Evolutionary conservation across 2,113 vertebrate species (phyloP).

Genomic region (Panthera leo): DNA sequence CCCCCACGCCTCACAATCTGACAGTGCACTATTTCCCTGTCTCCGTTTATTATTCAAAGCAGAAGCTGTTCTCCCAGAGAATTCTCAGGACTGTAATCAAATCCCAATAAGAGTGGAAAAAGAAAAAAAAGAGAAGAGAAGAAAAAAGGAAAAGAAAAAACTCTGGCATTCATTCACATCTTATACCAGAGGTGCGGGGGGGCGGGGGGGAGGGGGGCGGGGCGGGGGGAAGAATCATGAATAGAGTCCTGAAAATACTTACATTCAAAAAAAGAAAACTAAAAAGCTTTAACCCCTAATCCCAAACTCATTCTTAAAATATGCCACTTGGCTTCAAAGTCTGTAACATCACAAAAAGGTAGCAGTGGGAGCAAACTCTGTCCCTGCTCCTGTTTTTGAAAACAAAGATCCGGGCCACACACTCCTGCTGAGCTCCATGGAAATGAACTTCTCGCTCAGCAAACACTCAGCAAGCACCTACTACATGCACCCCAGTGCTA

Average conservation of each 20-base stretch:
- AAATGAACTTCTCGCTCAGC: background rate
- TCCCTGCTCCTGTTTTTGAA: background rate
- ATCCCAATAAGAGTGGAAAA: constrained; percentile 10
- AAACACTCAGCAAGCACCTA: background rate
- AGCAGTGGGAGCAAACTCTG: background rate
- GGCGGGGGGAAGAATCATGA: background rate
- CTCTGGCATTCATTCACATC: constrained; percentile 38
- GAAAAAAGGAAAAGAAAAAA: background rate
- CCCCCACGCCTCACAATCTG: background rate
- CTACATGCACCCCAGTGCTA: rapidly evolving
- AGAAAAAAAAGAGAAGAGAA: background rate
- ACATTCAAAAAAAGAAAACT: background rate
- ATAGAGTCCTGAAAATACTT: constrained; percentile 51
- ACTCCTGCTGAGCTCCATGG: background rate
- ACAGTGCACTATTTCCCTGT: background rate
- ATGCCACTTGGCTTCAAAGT: background rate
- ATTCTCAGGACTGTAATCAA: constrained; percentile 48
- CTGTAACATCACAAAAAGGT: background rate
- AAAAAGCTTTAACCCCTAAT: background rate
- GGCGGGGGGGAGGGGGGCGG: too few relatives aligned
- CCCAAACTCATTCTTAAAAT: constrained; percentile 40
- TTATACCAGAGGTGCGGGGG: background rate
- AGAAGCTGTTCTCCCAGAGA: background rate
- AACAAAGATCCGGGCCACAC: background rate
- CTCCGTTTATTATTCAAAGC: constrained; percentile 45